Evolutionary conservation across 2,113 vertebrate species (phyloP).

Genomic region (Cairina moschata): DNA sequence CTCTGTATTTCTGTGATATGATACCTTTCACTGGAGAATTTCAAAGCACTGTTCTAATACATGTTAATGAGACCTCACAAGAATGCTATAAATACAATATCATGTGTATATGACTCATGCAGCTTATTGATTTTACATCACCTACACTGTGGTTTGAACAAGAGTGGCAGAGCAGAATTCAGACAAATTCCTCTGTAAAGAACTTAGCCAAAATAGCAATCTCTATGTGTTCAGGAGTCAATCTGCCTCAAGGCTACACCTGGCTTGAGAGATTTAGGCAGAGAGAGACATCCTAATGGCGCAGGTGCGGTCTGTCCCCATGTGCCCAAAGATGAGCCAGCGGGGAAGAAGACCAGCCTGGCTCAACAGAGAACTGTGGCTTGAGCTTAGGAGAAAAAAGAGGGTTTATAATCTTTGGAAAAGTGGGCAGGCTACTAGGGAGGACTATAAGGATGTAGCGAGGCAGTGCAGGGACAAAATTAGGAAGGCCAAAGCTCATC

Average conservation of each 20-base stretch:
- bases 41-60: slow-evolving; percentile 14
- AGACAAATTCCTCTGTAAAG: background rate
- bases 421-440: no score
- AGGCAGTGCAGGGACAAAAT: no score
- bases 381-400: no score
- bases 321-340: no score
- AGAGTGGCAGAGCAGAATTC: background rate
- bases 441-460: no score
- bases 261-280: background rate
- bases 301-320: no score
- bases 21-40: background rate
- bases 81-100: slow-evolving; percentile 56
- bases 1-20: background rate
- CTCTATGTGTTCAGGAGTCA: background rate
- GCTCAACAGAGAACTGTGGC: no score
- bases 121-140: slow-evolving; percentile 52
- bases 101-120: slow-evolving; percentile 48
- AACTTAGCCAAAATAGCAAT: background rate
- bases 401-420: no score
- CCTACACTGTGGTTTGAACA: background rate
- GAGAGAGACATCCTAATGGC: no score
- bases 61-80: slow-evolving; percentile 44
- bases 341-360: no score
- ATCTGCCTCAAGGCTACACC: background rate
- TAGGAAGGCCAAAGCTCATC: no score